Base-by-base conservation (phyloP, 2,888 invertebrate genomes). In the Epinotia nisella region DNA sequence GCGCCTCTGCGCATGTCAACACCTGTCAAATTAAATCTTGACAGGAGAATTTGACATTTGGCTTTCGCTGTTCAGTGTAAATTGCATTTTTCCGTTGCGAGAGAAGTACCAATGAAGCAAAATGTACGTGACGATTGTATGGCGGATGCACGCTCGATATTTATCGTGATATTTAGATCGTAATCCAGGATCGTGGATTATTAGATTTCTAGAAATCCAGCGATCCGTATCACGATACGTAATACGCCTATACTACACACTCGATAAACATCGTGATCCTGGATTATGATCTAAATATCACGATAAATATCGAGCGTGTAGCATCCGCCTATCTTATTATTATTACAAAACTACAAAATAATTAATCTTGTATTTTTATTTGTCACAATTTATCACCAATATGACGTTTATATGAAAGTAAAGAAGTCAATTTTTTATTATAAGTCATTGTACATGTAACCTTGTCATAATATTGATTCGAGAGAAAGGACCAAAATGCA, bases 21-120 rank as follows among this genome's bases (percentile, higher is more conserved):
- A 78, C 74, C 78, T 84, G 83, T 85, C 87, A 85, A 86, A 87
- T 83, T 82, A 82, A 73, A 59, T 69, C 58, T 73, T 73, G 73
- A 73, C 73, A 56, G 2, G 15, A 10, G 49, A 7, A 29, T 71
- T 68, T 72, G 56, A 72, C 56, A 62, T 72, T 56, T 56, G 67
- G 55, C 55, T 61, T 61, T 66, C 21, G 55, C 61, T 55, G 55
- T 51, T 71, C 53, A 66, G 0, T 24, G 39, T 45, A 49, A 66
- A 67, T 56, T 67, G 61, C 53, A 41, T 39, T 66, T 65, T 71
- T 59, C 13, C 3, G 1, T 21, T 13, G 24, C 11, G 7, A 1
- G 19, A 10, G 7, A 51, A 29, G 11, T 41, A n/a, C 45, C 21
- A 21, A 21, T 3, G 15, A 21, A 61, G 2, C 13, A 21, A 21